Percentiles rank a stretch among this genome's conserved stretches.
These are phyloP conservation scores for Ophioderma brevispina DNA, from an alignment of 35 echinoderm and acorn worm species.

Conservation along the genomic window DNA sequence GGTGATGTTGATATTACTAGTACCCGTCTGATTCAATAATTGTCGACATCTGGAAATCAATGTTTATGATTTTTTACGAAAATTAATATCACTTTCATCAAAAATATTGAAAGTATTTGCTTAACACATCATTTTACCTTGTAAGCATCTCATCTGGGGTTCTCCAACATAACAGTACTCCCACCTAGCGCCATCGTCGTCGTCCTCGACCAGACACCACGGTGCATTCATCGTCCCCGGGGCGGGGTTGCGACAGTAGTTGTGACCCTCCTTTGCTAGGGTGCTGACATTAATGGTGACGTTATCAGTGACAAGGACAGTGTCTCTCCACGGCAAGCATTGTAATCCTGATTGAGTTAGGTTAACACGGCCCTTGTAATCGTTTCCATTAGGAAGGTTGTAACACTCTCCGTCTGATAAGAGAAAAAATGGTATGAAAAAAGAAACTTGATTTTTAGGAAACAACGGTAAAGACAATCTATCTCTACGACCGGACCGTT, in stretches of 20 bases:
- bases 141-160: constrained; percentile 9
- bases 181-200: constrained; percentile 9
- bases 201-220: constrained; percentile 11
- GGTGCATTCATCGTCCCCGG: neutral
- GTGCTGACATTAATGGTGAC: neutral
- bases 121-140: constrained; percentile 24
- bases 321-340: constrained; percentile 7
- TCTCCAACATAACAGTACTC: constrained; percentile 29
- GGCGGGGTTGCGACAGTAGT: constrained; percentile 20
- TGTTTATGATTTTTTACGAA: too few relatives aligned
- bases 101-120: too few relatives aligned
- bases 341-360: neutral
- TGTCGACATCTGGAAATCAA: too few relatives aligned
- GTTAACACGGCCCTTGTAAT: constrained; percentile 19
- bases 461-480: too few relatives aligned
- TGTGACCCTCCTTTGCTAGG: neutral
- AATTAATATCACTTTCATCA: too few relatives aligned
- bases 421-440: neutral
- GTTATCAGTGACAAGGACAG: neutral
- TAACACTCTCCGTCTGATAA: constrained; percentile 15
- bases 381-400: neutral
- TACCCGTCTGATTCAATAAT: too few relatives aligned
- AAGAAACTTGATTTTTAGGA: too few relatives aligned
- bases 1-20: too few relatives aligned
- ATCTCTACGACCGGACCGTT: too few relatives aligned